Conservation (phyloP, 2,113 vertebrate species). For the Callaeas wilsoni region DNA sequence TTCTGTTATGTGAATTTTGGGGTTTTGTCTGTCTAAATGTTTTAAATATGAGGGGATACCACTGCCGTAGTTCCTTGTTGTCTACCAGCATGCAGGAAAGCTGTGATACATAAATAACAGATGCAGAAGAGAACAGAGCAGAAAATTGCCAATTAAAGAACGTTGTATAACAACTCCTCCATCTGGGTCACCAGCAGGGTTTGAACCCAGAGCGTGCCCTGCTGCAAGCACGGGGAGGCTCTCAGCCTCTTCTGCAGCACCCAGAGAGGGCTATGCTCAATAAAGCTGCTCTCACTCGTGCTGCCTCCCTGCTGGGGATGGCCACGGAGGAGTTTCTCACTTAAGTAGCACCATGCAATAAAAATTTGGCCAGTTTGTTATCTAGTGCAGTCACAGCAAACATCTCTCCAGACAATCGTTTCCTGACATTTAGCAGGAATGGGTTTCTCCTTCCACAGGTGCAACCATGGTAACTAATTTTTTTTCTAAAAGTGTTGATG, state of each 20-base stretch:
- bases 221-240: neutral
- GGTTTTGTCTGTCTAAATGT: constrained; percentile 29
- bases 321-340: neutral
- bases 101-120: constrained; percentile 55
- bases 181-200: constrained; percentile 59
- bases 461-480: neutral
- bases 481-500: neutral
- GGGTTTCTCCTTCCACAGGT: neutral
- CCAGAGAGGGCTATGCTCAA: neutral
- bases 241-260: neutral
- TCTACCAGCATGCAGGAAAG: constrained; percentile 36
- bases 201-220: neutral
- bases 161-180: constrained; percentile 28
- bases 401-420: neutral
- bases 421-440: neutral
- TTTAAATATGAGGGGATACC: constrained; percentile 38
- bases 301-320: neutral
- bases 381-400: neutral
- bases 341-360: neutral
- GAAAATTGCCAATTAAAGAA: constrained; percentile 59
- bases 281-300: neutral
- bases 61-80: constrained; percentile 13
- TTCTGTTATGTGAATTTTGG: constrained; percentile 30
- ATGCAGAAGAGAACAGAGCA: constrained; percentile 57
- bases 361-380: neutral